A percentile compares a stretch with the other conserved stretches of the same genome.
phyloP scores from a whole-genome alignment of 92 coral and sea anemone species.

The Heteractis magnifica region DNA sequence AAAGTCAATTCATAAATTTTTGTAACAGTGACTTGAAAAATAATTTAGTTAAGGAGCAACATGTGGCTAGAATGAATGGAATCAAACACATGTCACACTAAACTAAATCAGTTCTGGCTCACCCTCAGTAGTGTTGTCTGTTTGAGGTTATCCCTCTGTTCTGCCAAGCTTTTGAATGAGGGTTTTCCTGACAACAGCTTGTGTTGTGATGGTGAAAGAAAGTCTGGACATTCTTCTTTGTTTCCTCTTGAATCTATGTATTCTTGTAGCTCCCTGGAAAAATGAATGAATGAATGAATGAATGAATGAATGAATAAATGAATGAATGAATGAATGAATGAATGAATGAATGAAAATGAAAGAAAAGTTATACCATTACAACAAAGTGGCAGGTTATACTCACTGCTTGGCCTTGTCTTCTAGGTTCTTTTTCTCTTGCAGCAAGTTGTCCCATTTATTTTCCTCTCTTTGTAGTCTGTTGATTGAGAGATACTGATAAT shows the following conservation, averaged over 20 bases:
- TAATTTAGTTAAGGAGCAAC: too few species aligned
- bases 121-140: conserved; percentile 55
- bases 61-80: too few species aligned
- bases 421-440: conserved; percentile 53
- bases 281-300: not conserved
- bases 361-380: too few species aligned
- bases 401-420: conserved; percentile 52
- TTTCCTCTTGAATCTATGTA: conserved; percentile 22
- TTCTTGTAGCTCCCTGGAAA: conserved; percentile 40
- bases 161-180: conserved; percentile 59
- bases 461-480: conserved; percentile 50
- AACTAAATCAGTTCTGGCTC: not conserved
- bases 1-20: too few species aligned
- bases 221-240: conserved; percentile 67
- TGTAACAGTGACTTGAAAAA: too few species aligned
- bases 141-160: conserved; percentile 44
- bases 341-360: too few species aligned
- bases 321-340: too few species aligned
- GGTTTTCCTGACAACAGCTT: conserved; percentile 81
- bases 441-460: conserved; percentile 75
- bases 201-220: conserved; percentile 79
- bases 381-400: conserved; percentile 3
- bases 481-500: not conserved
- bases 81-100: too few species aligned
- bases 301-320: too few species aligned